phyloP scores from a whole-genome alignment of 1,140 invertebrate species.

The Heliconius eleuchia region DNA sequence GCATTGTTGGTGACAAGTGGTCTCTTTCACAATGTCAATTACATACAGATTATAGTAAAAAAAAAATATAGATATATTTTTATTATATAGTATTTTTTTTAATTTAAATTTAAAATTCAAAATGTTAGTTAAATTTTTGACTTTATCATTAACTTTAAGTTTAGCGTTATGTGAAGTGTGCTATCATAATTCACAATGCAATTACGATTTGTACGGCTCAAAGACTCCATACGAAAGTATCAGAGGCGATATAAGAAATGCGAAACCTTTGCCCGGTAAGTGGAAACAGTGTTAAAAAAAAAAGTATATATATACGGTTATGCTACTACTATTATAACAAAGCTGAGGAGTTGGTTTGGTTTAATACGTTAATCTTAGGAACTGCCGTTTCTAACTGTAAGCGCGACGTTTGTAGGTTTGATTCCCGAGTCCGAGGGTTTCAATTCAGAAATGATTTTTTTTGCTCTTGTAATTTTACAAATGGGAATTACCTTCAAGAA shows the following conservation, averaged over 20 bases:
- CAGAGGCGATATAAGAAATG: slow-evolving; percentile 65
- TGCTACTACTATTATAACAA: too few species aligned
- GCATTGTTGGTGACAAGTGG: background rate
- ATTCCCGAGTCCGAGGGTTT: too few species aligned
- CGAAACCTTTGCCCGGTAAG: slow-evolving; percentile 46
- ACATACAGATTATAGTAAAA: background rate
- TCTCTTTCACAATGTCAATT: background rate
- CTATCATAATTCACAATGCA: slow-evolving; percentile 59
- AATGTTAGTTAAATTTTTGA: background rate
- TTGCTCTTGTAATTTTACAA: too few species aligned
- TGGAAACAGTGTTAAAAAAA: background rate
- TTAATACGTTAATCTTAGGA: too few species aligned
- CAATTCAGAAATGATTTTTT: too few species aligned
- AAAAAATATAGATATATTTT: background rate
- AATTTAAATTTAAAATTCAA: background rate
- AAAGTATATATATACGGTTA: too few species aligned
- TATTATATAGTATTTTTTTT: background rate
- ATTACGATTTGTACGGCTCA: slow-evolving; percentile 50
- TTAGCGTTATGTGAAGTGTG: slow-evolving; percentile 37
- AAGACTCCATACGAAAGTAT: slow-evolving; percentile 65
- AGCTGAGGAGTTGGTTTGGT: too few species aligned
- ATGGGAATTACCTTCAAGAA: too few species aligned
- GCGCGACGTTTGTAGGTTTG: too few species aligned
- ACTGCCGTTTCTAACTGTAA: too few species aligned
- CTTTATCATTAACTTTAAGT: background rate